Evolutionary conservation across 2,888 invertebrate genomes (phyloP).

Genomic region (Noctua janthe): DNA sequence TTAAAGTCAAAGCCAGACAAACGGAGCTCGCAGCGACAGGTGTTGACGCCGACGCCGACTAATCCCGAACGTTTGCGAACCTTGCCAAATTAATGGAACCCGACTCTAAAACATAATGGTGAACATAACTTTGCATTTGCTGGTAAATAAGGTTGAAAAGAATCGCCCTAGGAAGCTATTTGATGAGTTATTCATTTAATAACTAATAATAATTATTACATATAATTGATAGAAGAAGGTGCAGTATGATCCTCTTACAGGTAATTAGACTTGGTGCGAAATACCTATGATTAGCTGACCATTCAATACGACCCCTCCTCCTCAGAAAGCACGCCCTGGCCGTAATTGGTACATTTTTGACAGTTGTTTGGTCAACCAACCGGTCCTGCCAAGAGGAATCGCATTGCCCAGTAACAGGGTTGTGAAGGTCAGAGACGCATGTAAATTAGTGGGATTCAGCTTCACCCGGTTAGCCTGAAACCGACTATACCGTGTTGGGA

Average conservation of each 20-base stretch:
- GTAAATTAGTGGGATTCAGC: background rate
- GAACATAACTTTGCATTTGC: background rate
- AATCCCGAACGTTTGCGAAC: conserved; percentile 56
- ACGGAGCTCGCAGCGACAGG: conserved; percentile 83
- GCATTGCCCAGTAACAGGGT: background rate
- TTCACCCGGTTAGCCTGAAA: background rate
- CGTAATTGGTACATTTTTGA: background rate
- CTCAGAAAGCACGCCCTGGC: background rate
- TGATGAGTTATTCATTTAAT: background rate
- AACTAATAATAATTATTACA: background rate
- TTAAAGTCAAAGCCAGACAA: conserved; percentile 71
- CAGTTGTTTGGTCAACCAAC: background rate
- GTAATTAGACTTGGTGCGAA: background rate
- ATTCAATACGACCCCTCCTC: background rate
- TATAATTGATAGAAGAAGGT: background rate
- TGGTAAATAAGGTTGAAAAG: background rate
- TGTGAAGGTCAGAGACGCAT: background rate
- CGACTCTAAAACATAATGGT: conserved; percentile 35
- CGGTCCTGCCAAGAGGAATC: background rate
- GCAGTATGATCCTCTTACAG: no score
- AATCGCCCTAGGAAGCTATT: background rate
- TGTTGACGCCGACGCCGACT: conserved; percentile 67
- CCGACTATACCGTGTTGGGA: background rate
- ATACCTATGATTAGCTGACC: background rate
- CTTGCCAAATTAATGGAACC: conserved; percentile 55